Base-by-base conservation (phyloP, 2,888 invertebrate genomes). In the Adelphocoris suturalis region DNA sequence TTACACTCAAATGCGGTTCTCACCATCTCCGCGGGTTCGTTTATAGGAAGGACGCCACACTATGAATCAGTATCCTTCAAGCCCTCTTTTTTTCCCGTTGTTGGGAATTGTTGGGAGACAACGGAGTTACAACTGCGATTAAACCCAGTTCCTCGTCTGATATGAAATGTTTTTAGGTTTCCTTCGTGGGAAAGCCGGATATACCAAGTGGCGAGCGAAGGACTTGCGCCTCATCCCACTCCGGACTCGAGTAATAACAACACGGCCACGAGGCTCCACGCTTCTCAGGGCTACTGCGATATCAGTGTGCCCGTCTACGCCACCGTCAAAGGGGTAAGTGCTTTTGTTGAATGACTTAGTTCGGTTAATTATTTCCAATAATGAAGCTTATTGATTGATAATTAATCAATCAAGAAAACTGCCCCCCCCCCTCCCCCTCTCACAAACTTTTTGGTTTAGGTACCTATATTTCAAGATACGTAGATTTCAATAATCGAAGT, bases 141-240 rank as follows among this genome's bases (percentile, higher is more conserved):
- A 68, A 16, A 68, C 19, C 55, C n/a, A 23, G 82, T 68, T 68
- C 27, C 85, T 68, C 68, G 23, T 23, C 23, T 68, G 68, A 68
- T 68, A 19, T 19, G n/a, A n/a, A 82, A 27, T 16, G 75, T 52
- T 47, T 61, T 27, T 68, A 95, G 98, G 93, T 97, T 97, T 93
- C 97, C 97, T 5, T 97, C 97, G 92, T 98, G 98, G 98, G 98
- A 98, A 94, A 98, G 98, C n/a, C 96, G 98, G 93, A 98, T 98
- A 92, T 98, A 98, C 93, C 98, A 98, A 95, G 97, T 97, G 76
- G 92, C 92, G 46, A 92, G 92, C 89, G 92, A 92, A 90, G 92
- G 92, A 0, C 91, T 92, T 57, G 91, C 92, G 13, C 91, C 92
- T 28, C 91, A 91, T 80, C 85, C 92, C 28, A 90, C 91, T 84